phyloP scores from a whole-genome alignment of 1,140 invertebrate genomes.

The Penaeus vannamei region DNA sequence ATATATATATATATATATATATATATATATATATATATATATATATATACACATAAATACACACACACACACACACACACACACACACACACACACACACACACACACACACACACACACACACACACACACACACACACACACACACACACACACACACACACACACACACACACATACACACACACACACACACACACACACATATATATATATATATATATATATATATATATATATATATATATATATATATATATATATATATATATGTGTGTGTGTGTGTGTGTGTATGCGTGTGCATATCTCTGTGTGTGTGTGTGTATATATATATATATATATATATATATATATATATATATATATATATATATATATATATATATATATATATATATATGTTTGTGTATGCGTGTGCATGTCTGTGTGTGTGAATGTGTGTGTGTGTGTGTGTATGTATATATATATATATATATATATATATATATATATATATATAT shows the following conservation, averaged over 20 bases:
- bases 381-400: not conserved
- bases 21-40: no score
- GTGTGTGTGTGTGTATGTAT: not conserved
- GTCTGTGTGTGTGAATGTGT: not conserved
- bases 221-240: not conserved
- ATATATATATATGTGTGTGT: conserved; percentile 7
- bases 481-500: no score
- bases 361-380: not conserved
- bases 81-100: no score
- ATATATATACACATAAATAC: no score
- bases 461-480: no score
- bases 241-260: conserved; percentile 10
- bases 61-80: no score
- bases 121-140: no score
- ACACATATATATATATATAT: not conserved
- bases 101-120: no score
- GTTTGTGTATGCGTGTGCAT: not conserved
- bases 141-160: no score
- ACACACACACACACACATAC: not conserved
- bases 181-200: not conserved
- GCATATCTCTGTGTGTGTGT: not conserved
- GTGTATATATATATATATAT: not conserved
- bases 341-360: conserved; percentile 13
- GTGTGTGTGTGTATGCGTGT: not conserved
- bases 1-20: no score